phyloP scores from a whole-genome alignment of 2,797 vertebrate species.

The Microhierax caerulescens region DNA sequence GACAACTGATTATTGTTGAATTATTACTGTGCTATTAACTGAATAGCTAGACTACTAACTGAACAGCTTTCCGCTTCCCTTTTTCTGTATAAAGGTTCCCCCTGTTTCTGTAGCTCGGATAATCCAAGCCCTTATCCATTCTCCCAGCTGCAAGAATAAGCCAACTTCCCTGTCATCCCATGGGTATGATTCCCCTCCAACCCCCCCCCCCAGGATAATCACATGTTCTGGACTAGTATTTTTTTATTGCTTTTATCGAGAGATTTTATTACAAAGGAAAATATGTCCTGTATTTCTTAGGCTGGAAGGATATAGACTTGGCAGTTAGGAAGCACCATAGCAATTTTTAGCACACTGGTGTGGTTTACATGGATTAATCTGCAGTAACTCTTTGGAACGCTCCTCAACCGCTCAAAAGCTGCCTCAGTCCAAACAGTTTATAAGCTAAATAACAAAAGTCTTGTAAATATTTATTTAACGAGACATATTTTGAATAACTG shows the following conservation, averaged over 20 bases:
- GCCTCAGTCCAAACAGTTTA: conserved; percentile 70
- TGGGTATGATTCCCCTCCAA: conserved; percentile 34
- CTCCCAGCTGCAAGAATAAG: background rate
- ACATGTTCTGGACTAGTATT: conserved; percentile 53
- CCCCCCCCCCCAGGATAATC: conserved; percentile 34
- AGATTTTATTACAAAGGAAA: conserved; percentile 59
- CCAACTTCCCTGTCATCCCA: conserved; percentile 35
- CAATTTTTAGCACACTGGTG: conserved; percentile 64
- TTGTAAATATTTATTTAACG: conserved; percentile 82
- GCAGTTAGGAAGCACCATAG: conserved; percentile 25
- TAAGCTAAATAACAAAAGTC: conserved; percentile 71
- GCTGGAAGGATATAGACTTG: conserved; percentile 11
- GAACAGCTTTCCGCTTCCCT: background rate
- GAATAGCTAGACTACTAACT: background rate
- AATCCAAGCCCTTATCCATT: background rate
- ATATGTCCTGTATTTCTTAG: conserved; percentile 41
- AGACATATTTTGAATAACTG: conserved; percentile 78
- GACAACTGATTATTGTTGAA: background rate
- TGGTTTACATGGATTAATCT: conserved; percentile 68
- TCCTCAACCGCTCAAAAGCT: conserved; percentile 36
- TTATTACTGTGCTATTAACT: background rate
- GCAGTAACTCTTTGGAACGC: conserved; percentile 56
- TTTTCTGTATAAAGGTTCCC: background rate
- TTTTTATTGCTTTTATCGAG: conserved; percentile 55
- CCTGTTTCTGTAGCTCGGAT: background rate